A percentile compares a stretch with the other conserved stretches of the same genome.
These are phyloP conservation scores for Tipula vernalis DNA, from an alignment of 2,888 invertebrate species.

Conservation along the genomic window DNA sequence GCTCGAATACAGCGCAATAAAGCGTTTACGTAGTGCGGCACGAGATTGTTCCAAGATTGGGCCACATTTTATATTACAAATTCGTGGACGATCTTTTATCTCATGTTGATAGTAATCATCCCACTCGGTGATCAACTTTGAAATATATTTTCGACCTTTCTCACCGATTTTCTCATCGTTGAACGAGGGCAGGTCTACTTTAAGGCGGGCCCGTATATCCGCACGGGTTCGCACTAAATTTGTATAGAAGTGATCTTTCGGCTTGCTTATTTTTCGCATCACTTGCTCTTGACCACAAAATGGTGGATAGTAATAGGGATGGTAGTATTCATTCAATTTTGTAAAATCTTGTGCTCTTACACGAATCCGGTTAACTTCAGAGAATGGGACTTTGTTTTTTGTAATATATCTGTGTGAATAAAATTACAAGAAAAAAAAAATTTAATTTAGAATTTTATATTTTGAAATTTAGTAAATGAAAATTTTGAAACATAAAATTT, in stretches of 20 bases:
- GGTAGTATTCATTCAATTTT: conserved; percentile 24
- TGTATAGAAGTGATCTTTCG: conserved; percentile 29
- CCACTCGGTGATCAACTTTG: conserved; percentile 29
- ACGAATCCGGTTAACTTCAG: conserved; percentile 28
- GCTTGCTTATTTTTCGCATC: conserved; percentile 22
- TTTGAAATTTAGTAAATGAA: not conserved
- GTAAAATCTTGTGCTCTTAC: conserved; percentile 26
- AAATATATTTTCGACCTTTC: conserved; percentile 21
- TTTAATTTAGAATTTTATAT: not conserved
- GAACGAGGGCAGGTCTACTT: conserved; percentile 24
- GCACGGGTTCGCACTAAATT: conserved; percentile 27
- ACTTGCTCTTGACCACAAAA: conserved; percentile 30
- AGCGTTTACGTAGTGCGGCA: conserved; percentile 28
- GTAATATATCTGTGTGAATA: conserved; percentile 22
- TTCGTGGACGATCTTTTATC: conserved; percentile 24
- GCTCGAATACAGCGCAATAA: conserved; percentile 28
- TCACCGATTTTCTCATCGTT: conserved; percentile 24
- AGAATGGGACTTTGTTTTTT: conserved; percentile 31
- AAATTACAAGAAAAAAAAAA: not conserved
- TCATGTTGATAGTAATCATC: conserved; percentile 33
- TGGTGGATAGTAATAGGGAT: conserved; percentile 28
- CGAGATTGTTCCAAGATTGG: conserved; percentile 25
- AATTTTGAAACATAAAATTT: not conserved
- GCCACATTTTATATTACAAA: conserved; percentile 28
- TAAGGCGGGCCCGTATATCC: conserved; percentile 28